Percentiles rank a stretch among this genome's conserved stretches.
phyloP scores from a whole-genome alignment of 2,797 vertebrate genomes.

The Forpus xanthops region DNA sequence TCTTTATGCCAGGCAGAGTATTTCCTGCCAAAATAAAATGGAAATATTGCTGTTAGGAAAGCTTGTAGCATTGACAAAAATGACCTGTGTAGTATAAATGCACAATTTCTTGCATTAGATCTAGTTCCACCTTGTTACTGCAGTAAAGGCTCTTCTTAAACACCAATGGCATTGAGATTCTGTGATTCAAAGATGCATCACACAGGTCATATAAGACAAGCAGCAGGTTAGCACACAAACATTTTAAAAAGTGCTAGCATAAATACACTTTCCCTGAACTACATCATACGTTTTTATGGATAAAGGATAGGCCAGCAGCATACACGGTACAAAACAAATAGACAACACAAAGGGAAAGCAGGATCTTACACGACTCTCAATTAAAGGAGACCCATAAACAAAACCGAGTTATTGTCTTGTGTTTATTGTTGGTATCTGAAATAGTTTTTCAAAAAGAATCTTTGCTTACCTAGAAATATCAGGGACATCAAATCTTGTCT shows the following conservation, averaged over 20 bases:
- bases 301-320: background rate
- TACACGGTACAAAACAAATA: background rate
- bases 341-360: background rate
- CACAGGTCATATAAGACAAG: background rate
- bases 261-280: background rate
- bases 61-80: background rate
- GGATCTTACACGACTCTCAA: background rate
- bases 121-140: background rate
- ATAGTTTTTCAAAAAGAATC: background rate
- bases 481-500: background rate
- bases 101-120: background rate
- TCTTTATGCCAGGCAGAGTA: constrained; percentile 90
- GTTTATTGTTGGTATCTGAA: background rate
- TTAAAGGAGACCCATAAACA: background rate
- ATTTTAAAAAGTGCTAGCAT: background rate
- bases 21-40: constrained; percentile 80
- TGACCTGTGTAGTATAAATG: background rate
- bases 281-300: background rate
- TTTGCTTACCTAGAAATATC: background rate
- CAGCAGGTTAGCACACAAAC: background rate
- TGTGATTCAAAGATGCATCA: background rate
- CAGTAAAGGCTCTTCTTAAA: background rate
- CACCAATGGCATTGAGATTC: background rate
- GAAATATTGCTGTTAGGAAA: constrained; percentile 5
- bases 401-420: background rate